Evolutionary conservation across 1,140 invertebrate species (phyloP), one percentile per base, ranked within the genome.

Genomic region (Aradophagus sp.): DNA sequence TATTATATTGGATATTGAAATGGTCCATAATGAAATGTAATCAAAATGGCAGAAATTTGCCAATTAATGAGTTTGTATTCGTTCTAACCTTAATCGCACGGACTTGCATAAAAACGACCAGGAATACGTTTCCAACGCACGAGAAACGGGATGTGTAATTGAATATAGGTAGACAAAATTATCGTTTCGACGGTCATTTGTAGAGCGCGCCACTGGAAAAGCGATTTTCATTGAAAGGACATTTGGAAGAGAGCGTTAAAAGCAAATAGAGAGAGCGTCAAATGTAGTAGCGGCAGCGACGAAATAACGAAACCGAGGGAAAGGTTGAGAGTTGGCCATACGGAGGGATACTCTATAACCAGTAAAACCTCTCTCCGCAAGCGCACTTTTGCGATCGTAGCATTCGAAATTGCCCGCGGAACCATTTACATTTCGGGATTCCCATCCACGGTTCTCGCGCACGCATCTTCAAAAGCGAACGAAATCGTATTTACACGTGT

Each of bases 401-500:
- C 77, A 80, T 81, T 79, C 74, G 55, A 76, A 80, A 81, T 78
- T 77, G 65, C 72, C 73, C 65, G 44, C 39, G n/a, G 58, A 74
- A 58, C 48, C 62, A 81, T 81, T 80, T 81, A 74, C 78, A 79
- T 81, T n/a, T n/a, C n/a, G n/a, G n/a, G n/a, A n/a, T n/a, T n/a
- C n/a, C n/a, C n/a, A n/a, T n/a, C n/a, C n/a, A n/a, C n/a, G n/a
- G n/a, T n/a, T n/a, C n/a, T n/a, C n/a, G n/a, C n/a, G n/a, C n/a
- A n/a, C n/a, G n/a, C n/a, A n/a, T n/a, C n/a, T n/a, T n/a, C n/a
- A n/a, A n/a, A n/a, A n/a, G n/a, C n/a, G n/a, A n/a, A n/a, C n/a
- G n/a, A n/a, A n/a, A n/a, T n/a, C n/a, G n/a, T n/a, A n/a, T n/a
- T n/a, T n/a, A n/a, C n/a, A n/a, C n/a, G n/a, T n/a, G n/a, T n/a